Conservation (phyloP, 2,113 vertebrate species). For the Rana temporaria region DNA sequence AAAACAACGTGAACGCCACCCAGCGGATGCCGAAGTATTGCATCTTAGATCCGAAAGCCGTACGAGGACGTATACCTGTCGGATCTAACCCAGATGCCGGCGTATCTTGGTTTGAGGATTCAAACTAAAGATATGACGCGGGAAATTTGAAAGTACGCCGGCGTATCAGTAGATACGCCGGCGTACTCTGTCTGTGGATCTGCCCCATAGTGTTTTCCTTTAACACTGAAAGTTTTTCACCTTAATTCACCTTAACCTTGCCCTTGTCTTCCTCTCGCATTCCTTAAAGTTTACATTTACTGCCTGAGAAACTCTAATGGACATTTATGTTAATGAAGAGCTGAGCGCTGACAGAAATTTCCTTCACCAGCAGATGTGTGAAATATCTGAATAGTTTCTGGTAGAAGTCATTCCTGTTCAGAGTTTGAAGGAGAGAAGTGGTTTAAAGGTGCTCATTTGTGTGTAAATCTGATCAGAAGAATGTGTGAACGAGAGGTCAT, state of each 20-base stretch:
- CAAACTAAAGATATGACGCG: too few species aligned
- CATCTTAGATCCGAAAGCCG: too few species aligned
- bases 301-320: not conserved
- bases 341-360: constrained; percentile 4
- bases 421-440: not conserved
- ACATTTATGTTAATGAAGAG: not conserved
- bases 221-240: not conserved
- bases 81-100: too few species aligned
- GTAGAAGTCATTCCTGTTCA: constrained; percentile 7
- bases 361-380: constrained; percentile 17
- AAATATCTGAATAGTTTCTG: constrained; percentile 17
- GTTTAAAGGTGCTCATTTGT: not conserved
- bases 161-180: too few species aligned
- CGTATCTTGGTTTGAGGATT: too few species aligned
- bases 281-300: constrained; percentile 2
- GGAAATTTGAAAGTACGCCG: too few species aligned
- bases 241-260: not conserved
- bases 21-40: too few species aligned
- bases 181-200: too few species aligned
- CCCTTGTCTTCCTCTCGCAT: not conserved
- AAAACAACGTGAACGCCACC: too few species aligned
- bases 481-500: constrained; percentile 25
- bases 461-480: not conserved
- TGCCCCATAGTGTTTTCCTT: not conserved
- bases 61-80: too few species aligned